These are phyloP conservation scores for Catamblyrhynchus diadema DNA, from an alignment of 2,797 vertebrate genomes.

Conservation along the genomic window DNA sequence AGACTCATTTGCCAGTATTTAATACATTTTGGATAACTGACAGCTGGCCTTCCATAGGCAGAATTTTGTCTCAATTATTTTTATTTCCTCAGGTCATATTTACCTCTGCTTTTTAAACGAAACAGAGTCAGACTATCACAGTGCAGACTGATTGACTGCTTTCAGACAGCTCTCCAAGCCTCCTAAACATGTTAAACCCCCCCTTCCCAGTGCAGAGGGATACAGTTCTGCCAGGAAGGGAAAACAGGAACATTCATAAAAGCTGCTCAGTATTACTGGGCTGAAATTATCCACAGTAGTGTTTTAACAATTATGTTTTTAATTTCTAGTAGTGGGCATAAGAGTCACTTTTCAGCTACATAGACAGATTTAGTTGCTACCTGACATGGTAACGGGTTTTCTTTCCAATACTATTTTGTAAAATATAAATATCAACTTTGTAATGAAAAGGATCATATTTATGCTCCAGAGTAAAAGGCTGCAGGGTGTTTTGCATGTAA, in stretches of 20 bases:
- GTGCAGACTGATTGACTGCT: constrained; percentile 37
- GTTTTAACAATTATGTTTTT: constrained; percentile 5
- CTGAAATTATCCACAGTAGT: constrained; percentile 8
- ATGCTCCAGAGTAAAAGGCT: neutral
- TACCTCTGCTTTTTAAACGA: constrained; percentile 34
- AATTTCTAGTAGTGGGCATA: neutral
- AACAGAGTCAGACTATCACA: neutral
- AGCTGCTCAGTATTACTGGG: neutral
- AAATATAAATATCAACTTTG: neutral
- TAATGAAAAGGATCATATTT: neutral
- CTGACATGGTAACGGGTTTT: neutral
- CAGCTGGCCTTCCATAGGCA: neutral
- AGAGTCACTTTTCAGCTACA: neutral
- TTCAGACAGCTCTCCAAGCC: constrained; percentile 27
- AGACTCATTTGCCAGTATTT: neutral
- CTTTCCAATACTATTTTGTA: neutral
- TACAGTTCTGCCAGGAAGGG: constrained; percentile 10
- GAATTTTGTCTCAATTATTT: constrained; percentile 26
- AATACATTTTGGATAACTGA: neutral
- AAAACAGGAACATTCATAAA: constrained; percentile 19
- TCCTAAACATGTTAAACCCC: neutral
- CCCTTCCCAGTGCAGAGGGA: neutral
- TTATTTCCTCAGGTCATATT: constrained; percentile 28
- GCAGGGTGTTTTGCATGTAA: neutral
- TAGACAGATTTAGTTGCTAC: neutral